Evolutionary conservation across 2,888 invertebrate genomes (phyloP).

Genomic region (Meiosimyza platycephala): DNA sequence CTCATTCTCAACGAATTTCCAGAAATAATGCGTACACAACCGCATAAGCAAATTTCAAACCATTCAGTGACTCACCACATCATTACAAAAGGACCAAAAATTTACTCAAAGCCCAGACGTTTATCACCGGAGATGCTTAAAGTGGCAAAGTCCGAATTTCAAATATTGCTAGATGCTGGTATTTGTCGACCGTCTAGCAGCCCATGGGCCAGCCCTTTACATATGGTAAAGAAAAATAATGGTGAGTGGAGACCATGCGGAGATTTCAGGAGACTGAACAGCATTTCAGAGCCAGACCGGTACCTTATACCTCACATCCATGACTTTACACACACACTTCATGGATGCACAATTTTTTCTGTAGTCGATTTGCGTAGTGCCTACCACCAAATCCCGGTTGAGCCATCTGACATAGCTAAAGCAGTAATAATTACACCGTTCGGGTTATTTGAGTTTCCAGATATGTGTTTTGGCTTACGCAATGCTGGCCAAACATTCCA

Average conservation of each 20-base stretch:
- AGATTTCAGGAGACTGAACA: constrained; percentile 45
- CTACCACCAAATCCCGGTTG: constrained; percentile 44
- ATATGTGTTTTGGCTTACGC: constrained; percentile 40
- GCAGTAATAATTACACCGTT: constrained; percentile 43
- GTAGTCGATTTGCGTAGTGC: constrained; percentile 38
- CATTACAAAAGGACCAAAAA: neutral
- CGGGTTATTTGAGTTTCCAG: constrained; percentile 39
- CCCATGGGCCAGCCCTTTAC: too few species aligned
- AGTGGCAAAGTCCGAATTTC: constrained; percentile 39
- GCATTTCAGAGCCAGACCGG: constrained; percentile 54
- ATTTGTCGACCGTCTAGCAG: too few species aligned
- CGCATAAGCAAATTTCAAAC: too few species aligned
- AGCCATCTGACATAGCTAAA: constrained; percentile 37
- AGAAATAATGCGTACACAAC: too few species aligned
- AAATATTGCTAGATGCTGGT: too few species aligned
- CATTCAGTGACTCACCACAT: too few species aligned
- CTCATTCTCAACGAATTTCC: constrained; percentile 51
- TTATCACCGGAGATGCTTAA: constrained; percentile 50
- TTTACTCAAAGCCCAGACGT: constrained; percentile 37
- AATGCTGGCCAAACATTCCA: constrained; percentile 44
- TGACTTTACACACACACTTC: constrained; percentile 37
- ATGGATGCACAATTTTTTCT: constrained; percentile 38
- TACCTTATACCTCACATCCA: constrained; percentile 41
- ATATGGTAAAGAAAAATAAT: too few species aligned
- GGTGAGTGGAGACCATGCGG: constrained; percentile 65